phyloP scores from a whole-genome alignment of 2,113 vertebrate genomes.

The Leuciscus idus region DNA sequence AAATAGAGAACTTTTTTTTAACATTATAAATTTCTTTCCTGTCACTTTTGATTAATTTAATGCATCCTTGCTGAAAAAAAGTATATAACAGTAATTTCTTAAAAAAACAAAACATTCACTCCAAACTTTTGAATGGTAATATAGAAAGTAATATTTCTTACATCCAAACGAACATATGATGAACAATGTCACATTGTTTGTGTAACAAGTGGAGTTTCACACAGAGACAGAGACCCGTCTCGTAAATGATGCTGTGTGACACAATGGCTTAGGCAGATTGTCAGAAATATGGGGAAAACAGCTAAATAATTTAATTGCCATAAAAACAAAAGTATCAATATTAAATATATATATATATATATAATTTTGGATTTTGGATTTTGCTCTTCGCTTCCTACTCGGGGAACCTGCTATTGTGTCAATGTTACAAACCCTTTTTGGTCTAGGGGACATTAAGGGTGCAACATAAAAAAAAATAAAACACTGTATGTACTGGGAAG shows the following conservation, averaged over 20 bases:
- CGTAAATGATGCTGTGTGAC: neutral
- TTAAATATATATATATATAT: neutral
- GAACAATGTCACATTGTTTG: neutral
- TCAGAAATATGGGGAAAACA: neutral
- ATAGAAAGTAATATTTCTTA: neutral
- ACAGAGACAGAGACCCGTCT: neutral
- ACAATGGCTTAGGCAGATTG: neutral
- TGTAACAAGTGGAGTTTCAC: neutral
- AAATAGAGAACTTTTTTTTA: too few relatives aligned
- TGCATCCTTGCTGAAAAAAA: neutral
- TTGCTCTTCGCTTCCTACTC: neutral
- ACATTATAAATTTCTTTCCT: neutral
- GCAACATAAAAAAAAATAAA: too few relatives aligned
- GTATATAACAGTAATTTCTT: neutral
- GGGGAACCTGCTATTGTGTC: neutral
- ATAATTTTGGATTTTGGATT: neutral
- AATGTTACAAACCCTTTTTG: too few relatives aligned
- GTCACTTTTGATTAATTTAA: neutral
- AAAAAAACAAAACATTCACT: neutral
- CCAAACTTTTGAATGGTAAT: neutral
- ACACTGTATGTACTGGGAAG: too few relatives aligned
- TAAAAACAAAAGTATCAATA: neutral
- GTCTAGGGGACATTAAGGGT: too few relatives aligned
- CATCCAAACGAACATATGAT: neutral
- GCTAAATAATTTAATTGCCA: neutral